These are phyloP conservation scores for Auanema sp. DNA, from an alignment of 2,888 invertebrate species.

Conservation along the genomic window DNA sequence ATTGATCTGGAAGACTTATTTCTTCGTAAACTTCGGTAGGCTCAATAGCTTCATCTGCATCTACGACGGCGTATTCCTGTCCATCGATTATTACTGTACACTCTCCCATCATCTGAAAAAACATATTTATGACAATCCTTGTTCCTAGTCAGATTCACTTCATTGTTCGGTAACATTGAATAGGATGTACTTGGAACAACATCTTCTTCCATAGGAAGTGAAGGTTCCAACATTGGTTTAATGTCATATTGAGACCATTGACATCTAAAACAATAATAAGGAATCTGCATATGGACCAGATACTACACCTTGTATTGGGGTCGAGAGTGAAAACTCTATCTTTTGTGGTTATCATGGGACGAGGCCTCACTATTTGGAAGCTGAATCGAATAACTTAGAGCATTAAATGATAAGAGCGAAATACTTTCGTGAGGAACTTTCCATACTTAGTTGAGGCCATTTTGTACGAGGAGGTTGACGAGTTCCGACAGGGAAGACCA, in stretches of 20 bases:
- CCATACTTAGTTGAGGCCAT: too few species aligned
- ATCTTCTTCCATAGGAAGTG: not conserved
- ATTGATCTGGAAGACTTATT: not conserved
- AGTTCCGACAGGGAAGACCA: too few species aligned
- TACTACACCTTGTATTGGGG: not conserved
- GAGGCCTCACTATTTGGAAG: too few species aligned
- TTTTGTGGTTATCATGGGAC: not conserved
- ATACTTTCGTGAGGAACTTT: too few species aligned
- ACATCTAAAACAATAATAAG: not conserved
- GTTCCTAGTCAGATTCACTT: too few species aligned
- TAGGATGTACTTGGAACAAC: not conserved
- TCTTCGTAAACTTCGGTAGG: slow-evolving; percentile 1
- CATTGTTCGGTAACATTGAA: not conserved
- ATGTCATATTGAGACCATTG: slow-evolving; percentile 1
- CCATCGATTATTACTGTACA: slow-evolving; percentile 8
- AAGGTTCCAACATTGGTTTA: not conserved
- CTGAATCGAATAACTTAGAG: too few species aligned
- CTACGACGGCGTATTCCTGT: slow-evolving; percentile 9
- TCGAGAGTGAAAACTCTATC: not conserved
- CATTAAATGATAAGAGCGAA: too few species aligned
- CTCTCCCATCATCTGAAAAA: not conserved
- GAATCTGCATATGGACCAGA: not conserved
- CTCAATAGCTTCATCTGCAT: slow-evolving; percentile 1
- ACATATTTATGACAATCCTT: too few species aligned
- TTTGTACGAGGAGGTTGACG: too few species aligned